These are phyloP conservation scores for Oriolus oriolus DNA, from an alignment of 2,113 vertebrate species.

Conservation along the genomic window DNA sequence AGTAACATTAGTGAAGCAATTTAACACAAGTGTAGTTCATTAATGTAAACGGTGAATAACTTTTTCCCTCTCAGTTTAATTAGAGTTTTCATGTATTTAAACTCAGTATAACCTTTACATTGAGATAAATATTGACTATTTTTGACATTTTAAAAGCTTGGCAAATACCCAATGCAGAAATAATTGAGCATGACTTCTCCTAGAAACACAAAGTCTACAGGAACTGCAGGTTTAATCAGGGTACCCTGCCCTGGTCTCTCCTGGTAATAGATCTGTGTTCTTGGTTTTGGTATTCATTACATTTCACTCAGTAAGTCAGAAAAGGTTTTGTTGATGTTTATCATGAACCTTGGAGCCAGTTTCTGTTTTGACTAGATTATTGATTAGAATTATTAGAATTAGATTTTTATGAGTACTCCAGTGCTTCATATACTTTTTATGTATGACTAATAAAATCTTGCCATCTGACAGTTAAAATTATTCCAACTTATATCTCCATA, in stretches of 20 bases:
- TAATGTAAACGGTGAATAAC: neutral
- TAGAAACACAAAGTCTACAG: neutral
- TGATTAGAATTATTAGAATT: neutral
- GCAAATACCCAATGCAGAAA: neutral
- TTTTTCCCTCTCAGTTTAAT: neutral
- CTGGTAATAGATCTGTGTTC: neutral
- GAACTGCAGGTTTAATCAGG: neutral
- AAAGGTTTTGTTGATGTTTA: neutral
- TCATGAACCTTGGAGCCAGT: neutral
- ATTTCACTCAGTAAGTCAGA: neutral
- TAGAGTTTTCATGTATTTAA: neutral
- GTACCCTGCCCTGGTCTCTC: neutral
- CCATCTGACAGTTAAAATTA: neutral
- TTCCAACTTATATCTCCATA: neutral
- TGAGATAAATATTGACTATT: neutral
- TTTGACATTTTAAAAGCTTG: neutral
- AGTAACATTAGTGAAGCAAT: neutral
- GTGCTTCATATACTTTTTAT: neutral
- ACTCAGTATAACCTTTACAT: neutral
- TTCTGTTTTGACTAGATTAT: neutral
- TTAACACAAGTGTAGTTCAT: neutral
- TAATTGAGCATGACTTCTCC: neutral
- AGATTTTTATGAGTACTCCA: neutral
- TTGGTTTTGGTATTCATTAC: neutral
- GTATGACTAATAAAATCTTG: neutral